A percentile compares a stretch with the other conserved stretches of the same genome.
Conservation (phyloP, 2,888 invertebrate genomes). For the Caenorhabditis afra region DNA sequence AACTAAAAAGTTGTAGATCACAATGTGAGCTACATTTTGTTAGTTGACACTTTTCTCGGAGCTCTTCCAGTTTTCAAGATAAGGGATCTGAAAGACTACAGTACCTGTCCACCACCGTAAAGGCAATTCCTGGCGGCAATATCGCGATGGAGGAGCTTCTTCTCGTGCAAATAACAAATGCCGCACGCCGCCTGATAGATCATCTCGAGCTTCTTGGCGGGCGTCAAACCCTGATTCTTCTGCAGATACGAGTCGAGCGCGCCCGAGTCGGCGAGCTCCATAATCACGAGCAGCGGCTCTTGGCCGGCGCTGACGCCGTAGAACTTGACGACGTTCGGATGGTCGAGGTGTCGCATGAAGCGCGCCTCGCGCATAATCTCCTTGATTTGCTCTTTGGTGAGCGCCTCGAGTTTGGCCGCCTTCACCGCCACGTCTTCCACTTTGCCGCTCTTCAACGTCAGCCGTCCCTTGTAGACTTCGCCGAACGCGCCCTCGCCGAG, state of each 20-base stretch:
- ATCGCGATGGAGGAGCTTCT: conserved; percentile 66
- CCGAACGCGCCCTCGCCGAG: conserved; percentile 76
- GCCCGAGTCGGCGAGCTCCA: conserved; percentile 69
- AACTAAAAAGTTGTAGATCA: too few species aligned
- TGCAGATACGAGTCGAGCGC: conserved; percentile 69
- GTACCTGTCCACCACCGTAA: conserved; percentile 57
- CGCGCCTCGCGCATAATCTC: conserved; percentile 74
- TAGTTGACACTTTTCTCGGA: too few species aligned
- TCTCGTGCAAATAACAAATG: conserved; percentile 70
- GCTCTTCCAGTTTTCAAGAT: too few species aligned
- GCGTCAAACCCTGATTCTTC: neutral
- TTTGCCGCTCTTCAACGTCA: conserved; percentile 53
- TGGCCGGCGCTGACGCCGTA: conserved; percentile 70
- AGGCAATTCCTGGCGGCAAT: conserved; percentile 68
- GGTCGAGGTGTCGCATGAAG: conserved; percentile 69
- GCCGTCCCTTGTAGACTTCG: conserved; percentile 66
- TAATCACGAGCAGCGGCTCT: conserved; percentile 72
- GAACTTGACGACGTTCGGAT: conserved; percentile 70
- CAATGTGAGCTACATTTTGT: too few species aligned
- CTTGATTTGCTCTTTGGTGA: conserved; percentile 73
- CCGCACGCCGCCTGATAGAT: conserved; percentile 70
- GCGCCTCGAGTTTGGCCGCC: conserved; percentile 66
- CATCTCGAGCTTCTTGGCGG: conserved; percentile 66
- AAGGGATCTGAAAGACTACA: too few species aligned
- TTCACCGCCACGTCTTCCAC: conserved; percentile 54